Percentiles rank a stretch among this genome's conserved stretches.
Conservation (phyloP, 2,797 vertebrate genomes). For the Prionace glauca region DNA sequence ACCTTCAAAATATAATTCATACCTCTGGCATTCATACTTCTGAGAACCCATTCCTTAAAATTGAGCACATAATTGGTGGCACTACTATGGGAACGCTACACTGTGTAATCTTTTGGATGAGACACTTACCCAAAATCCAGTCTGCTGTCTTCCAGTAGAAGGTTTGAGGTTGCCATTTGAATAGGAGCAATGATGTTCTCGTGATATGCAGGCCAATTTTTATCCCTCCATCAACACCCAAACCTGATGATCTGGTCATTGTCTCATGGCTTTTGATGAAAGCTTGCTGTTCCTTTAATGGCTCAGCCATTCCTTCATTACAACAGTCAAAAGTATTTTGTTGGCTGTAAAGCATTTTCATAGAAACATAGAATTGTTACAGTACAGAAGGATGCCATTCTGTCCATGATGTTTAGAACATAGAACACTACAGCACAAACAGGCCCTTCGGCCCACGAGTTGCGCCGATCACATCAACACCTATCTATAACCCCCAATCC, state of each 20-base stretch:
- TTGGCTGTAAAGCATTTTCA: not conserved
- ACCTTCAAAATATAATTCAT: not conserved
- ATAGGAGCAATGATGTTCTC: not conserved
- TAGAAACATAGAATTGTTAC: no score
- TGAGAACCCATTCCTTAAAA: not conserved
- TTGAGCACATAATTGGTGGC: not conserved
- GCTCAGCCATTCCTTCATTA: not conserved
- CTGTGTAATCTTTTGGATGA: not conserved
- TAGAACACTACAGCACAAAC: no score
- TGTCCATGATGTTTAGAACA: no score
- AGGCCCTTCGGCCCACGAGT: no score
- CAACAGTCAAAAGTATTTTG: not conserved
- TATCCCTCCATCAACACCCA: no score
- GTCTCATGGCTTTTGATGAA: no score
- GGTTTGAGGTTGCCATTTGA: no score
- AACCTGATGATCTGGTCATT: no score
- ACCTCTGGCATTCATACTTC: not conserved
- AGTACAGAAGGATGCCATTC: no score
- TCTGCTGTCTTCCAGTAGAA: not conserved
- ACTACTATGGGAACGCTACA: not conserved
- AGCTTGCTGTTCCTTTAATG: not conserved
- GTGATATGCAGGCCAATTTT: not conserved
- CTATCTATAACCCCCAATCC: no score
- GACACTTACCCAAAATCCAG: not conserved
- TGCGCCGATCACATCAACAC: no score